Evolutionary conservation across 2,113 vertebrate genomes (phyloP).

Genomic region (Cardinalis cardinalis): DNA sequence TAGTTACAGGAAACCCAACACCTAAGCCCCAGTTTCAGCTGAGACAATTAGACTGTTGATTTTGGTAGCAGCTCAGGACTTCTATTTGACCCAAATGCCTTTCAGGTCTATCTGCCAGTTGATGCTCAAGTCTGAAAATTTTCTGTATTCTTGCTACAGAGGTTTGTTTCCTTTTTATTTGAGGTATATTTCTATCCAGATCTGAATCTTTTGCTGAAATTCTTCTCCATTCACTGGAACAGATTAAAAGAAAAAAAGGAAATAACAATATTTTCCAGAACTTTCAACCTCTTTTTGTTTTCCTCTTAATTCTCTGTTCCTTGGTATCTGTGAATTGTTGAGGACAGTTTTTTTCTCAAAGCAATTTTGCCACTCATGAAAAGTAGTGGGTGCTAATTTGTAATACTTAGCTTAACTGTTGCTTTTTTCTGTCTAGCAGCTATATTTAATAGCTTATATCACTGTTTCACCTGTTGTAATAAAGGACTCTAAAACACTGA

Average conservation of each 20-base stretch:
- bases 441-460: background rate
- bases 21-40: conserved; percentile 53
- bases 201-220: conserved; percentile 24
- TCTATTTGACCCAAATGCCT: conserved; percentile 58
- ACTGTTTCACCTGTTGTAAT: background rate
- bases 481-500: background rate
- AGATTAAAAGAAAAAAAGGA: background rate
- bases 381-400: background rate
- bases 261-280: background rate
- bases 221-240: conserved; percentile 18
- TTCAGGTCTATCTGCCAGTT: conserved; percentile 42
- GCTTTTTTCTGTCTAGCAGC: background rate
- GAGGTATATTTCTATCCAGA: conserved; percentile 5
- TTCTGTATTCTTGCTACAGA: conserved; percentile 20
- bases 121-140: conserved; percentile 32
- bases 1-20: conserved; percentile 62
- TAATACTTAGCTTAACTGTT: background rate
- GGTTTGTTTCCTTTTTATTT: conserved; percentile 39
- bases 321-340: background rate
- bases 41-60: conserved; percentile 65
- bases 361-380: background rate
- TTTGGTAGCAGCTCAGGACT: conserved; percentile 61
- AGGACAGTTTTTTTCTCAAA: background rate
- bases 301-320: background rate
- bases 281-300: background rate